phyloP scores from a whole-genome alignment of 2,797 vertebrate genomes.

The Cyclura pinguis region DNA sequence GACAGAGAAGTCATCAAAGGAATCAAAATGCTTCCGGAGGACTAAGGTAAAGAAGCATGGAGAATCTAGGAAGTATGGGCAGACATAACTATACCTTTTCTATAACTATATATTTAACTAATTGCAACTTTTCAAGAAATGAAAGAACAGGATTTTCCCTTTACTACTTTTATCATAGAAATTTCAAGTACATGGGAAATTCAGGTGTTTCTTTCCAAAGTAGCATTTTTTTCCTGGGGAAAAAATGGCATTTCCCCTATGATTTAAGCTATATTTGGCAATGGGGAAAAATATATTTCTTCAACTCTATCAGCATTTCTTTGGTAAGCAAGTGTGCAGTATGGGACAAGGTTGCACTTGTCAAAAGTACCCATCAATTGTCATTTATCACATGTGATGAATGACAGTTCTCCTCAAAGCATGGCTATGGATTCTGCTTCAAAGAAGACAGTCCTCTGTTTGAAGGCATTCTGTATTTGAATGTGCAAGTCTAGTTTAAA shows the following conservation, averaged over 20 bases:
- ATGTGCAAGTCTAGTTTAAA: neutral
- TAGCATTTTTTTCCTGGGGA: neutral
- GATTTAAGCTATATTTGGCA: neutral
- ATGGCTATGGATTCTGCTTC: neutral
- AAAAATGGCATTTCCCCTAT: neutral
- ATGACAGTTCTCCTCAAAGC: neutral
- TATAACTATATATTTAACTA: too few relatives aligned
- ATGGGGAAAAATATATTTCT: too few relatives aligned
- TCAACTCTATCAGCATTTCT: neutral
- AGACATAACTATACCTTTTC: neutral
- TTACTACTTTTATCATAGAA: neutral
- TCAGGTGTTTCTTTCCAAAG: neutral
- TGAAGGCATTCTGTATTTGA: neutral
- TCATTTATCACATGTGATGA: neutral
- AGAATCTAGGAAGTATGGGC: neutral
- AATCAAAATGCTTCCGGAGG: constrained; percentile 77
- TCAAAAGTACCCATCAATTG: neutral
- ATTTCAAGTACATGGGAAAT: neutral
- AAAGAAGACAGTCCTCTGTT: neutral
- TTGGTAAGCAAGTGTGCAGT: neutral
- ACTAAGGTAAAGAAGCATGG: constrained; percentile 79
- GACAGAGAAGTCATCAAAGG: constrained; percentile 60
- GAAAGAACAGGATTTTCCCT: neutral
- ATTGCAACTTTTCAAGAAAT: neutral
- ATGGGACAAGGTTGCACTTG: neutral